Evolutionary conservation across 2,113 vertebrate species (phyloP).

Genomic region (Pituophis catenifer): DNA sequence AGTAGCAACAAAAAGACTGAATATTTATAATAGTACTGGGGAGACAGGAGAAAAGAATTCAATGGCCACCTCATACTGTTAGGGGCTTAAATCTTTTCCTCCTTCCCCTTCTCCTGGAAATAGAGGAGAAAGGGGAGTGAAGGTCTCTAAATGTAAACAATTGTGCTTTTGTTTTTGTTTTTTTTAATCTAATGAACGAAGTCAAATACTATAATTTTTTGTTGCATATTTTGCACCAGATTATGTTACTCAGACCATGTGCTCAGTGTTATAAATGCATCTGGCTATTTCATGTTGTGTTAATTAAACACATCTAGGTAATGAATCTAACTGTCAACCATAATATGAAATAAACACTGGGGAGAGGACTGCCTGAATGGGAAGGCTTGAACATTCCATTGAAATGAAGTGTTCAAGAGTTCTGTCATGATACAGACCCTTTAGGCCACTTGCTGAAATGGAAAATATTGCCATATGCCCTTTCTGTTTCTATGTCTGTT

Average conservation of each 20-base stretch:
- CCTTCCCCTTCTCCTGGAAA: background rate
- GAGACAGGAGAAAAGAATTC: background rate
- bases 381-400: background rate
- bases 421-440: constrained; percentile 14
- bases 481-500: constrained; percentile 6
- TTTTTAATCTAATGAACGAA: background rate
- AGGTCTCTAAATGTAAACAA: background rate
- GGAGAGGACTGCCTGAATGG: background rate
- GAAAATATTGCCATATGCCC: constrained; percentile 35
- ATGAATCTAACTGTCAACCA: constrained; percentile 8
- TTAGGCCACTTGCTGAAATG: constrained; percentile 49
- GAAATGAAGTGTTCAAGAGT: constrained; percentile 19
- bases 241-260: background rate
- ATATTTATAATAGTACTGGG: background rate
- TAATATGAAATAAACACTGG: background rate
- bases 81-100: background rate
- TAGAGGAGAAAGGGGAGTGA: background rate
- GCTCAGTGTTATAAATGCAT: constrained; percentile 3
- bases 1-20: background rate
- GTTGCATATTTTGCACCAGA: background rate
- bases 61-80: background rate
- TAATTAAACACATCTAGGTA: constrained; percentile 23
- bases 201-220: background rate
- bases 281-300: constrained; percentile 17
- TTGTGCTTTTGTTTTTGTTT: background rate